Conservation (phyloP, 2,888 invertebrate genomes). For the Danaus chrysippus region DNA sequence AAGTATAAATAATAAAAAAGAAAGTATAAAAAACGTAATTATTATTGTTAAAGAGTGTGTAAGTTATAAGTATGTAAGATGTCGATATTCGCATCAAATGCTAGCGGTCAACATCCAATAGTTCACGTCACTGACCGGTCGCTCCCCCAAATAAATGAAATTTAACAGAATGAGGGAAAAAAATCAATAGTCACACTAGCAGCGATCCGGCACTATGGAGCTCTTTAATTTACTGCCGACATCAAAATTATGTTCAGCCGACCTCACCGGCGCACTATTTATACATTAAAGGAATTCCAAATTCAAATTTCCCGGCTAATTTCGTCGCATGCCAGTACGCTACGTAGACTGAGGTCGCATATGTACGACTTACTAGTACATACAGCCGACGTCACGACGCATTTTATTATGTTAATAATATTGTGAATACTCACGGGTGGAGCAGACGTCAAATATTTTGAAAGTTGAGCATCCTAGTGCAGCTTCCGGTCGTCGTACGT, state of each 20-base stretch:
- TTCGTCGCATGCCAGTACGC: no score
- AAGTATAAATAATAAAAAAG: no score
- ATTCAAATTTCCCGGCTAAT: neutral
- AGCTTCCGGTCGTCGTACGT: conserved; percentile 61
- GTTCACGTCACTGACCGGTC: conserved; percentile 54
- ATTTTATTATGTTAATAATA: conserved; percentile 9
- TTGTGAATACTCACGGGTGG: conserved; percentile 63
- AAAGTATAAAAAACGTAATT: neutral
- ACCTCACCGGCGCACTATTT: conserved; percentile 45
- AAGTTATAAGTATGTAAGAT: neutral
- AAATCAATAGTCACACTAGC: conserved; percentile 73
- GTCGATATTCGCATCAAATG: neutral
- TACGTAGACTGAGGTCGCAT: no score
- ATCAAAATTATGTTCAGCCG: conserved; percentile 64
- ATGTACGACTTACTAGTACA: no score
- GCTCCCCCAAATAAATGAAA: conserved; percentile 78
- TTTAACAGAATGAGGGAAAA: conserved; percentile 79
- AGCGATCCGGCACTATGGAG: conserved; percentile 56
- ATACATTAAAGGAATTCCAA: conserved; percentile 28
- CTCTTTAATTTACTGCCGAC: conserved; percentile 70
- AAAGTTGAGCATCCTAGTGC: conserved; percentile 69
- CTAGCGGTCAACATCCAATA: conserved; percentile 25
- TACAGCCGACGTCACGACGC: no score
- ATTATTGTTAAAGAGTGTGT: neutral
- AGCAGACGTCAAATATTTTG: conserved; percentile 74